A percentile compares a stretch with the other conserved stretches of the same genome.
Conservation (phyloP, 2,888 invertebrate species). For the Parasteatoda lunata region DNA sequence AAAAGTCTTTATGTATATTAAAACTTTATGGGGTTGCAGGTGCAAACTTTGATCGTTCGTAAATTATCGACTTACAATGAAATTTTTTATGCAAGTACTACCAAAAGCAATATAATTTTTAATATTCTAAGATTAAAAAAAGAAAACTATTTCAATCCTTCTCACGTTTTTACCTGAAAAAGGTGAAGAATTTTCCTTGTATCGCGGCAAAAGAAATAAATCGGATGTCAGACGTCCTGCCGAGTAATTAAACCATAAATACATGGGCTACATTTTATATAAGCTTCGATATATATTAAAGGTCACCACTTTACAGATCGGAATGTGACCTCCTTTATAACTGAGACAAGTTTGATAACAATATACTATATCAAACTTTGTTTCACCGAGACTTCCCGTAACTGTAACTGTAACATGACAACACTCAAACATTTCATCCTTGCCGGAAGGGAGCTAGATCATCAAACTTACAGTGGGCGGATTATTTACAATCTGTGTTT, state of each 20-base stretch:
- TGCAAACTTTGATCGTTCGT: too few species aligned
- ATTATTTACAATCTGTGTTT: constrained; percentile 20
- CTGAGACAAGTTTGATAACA: constrained; percentile 20
- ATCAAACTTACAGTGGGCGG: constrained; percentile 19
- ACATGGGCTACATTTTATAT: constrained; percentile 9
- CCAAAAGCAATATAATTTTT: not conserved
- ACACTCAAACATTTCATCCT: constrained; percentile 20
- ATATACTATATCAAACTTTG: constrained; percentile 26
- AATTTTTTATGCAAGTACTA: too few species aligned
- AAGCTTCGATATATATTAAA: constrained; percentile 19
- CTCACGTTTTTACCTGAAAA: too few species aligned
- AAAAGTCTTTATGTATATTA: not conserved
- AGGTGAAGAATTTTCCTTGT: too few species aligned
- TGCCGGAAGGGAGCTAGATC: constrained; percentile 28
- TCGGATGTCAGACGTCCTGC: not conserved
- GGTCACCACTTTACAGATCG: constrained; percentile 26
- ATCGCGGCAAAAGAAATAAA: not conserved
- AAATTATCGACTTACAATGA: too few species aligned
- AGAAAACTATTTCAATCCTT: not conserved
- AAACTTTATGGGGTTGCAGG: not conserved
- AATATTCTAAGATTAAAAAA: not conserved
- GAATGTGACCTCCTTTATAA: constrained; percentile 36
- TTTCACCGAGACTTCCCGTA: constrained; percentile 34
- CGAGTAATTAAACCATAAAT: constrained; percentile 31
- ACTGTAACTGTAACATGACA: constrained; percentile 34